Percentiles rank a stretch among this genome's conserved stretches.
Evolutionary conservation across 37 sponge, comb jelly and placozoan species (phyloP).

Genomic region (Ianthella basta): DNA sequence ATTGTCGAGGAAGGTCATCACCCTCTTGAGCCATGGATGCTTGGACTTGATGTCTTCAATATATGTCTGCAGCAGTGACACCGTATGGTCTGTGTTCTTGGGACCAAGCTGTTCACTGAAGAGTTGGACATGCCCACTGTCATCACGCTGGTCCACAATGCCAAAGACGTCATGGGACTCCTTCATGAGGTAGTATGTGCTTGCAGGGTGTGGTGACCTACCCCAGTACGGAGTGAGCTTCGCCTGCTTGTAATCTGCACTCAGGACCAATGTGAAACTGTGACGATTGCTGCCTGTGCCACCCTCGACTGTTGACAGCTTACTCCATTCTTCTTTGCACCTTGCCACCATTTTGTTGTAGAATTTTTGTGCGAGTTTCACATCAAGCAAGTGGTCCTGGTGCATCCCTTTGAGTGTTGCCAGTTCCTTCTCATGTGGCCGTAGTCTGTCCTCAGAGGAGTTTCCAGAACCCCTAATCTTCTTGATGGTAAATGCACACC

Average conservation of each 20-base stretch:
- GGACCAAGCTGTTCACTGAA: conserved; percentile 50
- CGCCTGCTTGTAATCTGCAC: conserved; percentile 41
- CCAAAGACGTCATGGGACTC: conserved; percentile 44
- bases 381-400: conserved; percentile 17
- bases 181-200: conserved; percentile 52
- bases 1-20: conserved; percentile 55
- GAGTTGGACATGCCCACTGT: not conserved
- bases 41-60: not conserved
- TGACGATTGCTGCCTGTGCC: not conserved
- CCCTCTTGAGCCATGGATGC: conserved; percentile 38
- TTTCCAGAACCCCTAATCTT: conserved; percentile 38
- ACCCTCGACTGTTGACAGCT: not conserved
- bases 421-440: not conserved
- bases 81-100: conserved; percentile 58
- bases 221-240: conserved; percentile 58
- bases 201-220: conserved; percentile 39
- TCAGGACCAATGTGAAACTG: conserved; percentile 7
- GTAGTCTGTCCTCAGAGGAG: conserved; percentile 4
- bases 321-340: conserved; percentile 43
- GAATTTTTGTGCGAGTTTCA: conserved; percentile 7
- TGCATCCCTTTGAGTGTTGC: not conserved
- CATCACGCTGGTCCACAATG: conserved; percentile 44
- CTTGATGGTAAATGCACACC: conserved; percentile 2
- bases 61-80: conserved; percentile 29
- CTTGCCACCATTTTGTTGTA: not conserved